These are phyloP conservation scores for Cosmia trapezina DNA, from an alignment of 2,888 invertebrate species.

Conservation along the genomic window DNA sequence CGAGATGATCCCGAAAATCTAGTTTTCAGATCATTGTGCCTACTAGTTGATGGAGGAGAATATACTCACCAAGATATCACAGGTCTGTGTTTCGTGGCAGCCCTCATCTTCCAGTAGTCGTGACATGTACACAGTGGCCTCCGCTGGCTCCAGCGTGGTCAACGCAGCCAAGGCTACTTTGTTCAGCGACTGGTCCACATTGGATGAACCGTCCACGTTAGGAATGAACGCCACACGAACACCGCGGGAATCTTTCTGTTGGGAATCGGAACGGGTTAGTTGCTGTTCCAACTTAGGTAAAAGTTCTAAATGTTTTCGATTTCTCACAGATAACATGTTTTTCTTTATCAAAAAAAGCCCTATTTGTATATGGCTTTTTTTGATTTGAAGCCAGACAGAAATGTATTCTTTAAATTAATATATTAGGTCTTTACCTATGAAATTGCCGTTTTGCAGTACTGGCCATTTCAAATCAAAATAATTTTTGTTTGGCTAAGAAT, in stretches of 20 bases:
- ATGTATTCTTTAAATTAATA: too few relatives aligned
- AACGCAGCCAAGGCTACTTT: slow-evolving; percentile 93
- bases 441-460: too few relatives aligned
- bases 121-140: slow-evolving; percentile 91
- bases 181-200: slow-evolving; percentile 91
- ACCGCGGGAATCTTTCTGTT: slow-evolving; percentile 92
- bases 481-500: too few relatives aligned
- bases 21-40: background rate
- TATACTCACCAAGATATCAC: slow-evolving; percentile 90
- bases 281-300: too few relatives aligned
- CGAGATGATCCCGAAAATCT: background rate
- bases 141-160: slow-evolving; percentile 89
- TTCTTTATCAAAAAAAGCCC: background rate
- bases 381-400: too few relatives aligned
- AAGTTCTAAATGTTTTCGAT: background rate
- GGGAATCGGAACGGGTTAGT: background rate
- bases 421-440: too few relatives aligned
- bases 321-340: background rate
- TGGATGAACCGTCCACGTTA: slow-evolving; percentile 90
- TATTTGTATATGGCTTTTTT: too few relatives aligned
- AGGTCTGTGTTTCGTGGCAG: slow-evolving; percentile 87
- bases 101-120: slow-evolving; percentile 91
- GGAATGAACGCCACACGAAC: slow-evolving; percentile 93
- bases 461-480: too few relatives aligned
- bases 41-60: background rate